Conservation (phyloP, 2,888 invertebrate species). For the Sabellastarte sp. region DNA sequence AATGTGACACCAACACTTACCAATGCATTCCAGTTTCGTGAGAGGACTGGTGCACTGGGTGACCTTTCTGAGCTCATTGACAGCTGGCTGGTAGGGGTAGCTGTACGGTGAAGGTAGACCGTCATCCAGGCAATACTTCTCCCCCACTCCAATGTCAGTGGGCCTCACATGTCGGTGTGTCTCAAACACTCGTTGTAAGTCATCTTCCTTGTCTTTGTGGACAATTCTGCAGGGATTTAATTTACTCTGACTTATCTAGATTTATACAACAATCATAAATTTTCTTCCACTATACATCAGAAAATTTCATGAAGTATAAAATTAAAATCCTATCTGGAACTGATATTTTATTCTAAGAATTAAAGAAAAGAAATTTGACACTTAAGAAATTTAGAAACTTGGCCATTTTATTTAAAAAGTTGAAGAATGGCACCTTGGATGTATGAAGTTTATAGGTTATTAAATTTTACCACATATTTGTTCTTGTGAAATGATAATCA, state of each 20-base stretch:
- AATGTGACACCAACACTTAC: too few species aligned
- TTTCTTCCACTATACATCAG: not conserved
- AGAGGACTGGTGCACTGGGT: conserved; percentile 40
- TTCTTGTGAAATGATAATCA: too few species aligned
- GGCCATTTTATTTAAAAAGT: too few species aligned
- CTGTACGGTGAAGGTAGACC: conserved; percentile 3
- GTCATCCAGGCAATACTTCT: conserved; percentile 30
- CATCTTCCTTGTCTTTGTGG: conserved; percentile 40
- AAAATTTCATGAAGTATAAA: too few species aligned
- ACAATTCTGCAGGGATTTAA: conserved; percentile 45
- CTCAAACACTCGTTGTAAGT: conserved; percentile 44
- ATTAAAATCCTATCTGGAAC: too few species aligned
- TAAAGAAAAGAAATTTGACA: too few species aligned
- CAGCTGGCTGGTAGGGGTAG: conserved; percentile 41
- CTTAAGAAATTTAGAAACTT: too few species aligned
- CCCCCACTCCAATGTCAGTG: conserved; percentile 33
- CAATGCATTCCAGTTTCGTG: conserved; percentile 49
- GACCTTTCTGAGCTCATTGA: conserved; percentile 37
- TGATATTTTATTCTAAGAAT: too few species aligned
- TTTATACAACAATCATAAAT: not conserved
- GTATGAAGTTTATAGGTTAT: too few species aligned
- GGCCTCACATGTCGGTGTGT: conserved; percentile 29
- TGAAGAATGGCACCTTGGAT: too few species aligned
- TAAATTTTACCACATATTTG: too few species aligned
- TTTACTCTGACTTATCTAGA: too few species aligned